Evolutionary conservation across 2,113 vertebrate genomes (phyloP), one percentile per base, ranked within the genome.

Genomic region (Panthera leo): DNA sequence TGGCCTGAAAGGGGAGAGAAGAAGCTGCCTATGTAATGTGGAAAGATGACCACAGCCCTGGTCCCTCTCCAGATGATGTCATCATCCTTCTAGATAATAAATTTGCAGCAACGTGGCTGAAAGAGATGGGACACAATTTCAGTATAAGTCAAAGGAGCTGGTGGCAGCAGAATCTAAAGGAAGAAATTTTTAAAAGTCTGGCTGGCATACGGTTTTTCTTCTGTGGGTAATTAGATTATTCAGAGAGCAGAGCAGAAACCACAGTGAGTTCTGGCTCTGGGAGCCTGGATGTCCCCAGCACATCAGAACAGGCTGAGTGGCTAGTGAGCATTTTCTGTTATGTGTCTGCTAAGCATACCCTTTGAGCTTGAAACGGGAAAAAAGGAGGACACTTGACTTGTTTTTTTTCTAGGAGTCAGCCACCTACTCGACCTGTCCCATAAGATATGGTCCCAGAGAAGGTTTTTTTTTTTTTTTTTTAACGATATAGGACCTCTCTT

Each of bases 41-140:
- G 98, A 98, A 98, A 99, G 98, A 98, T 98, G 98, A 98, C 98
- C 98, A 98, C 98, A 98, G 96, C 84, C 86, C 98, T 98, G 98
- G 98, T 98, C 94, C 95, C 97, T 98, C 98, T 98, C 98, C 98
- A 98, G 95, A 97, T 98, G 98, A 99, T 98, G 98, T 98, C 98
- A 99, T 98, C 98, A 97, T 97, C 93, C 95, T 96, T 96, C 97
- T 97, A 97, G 98, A 98, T 97, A 98, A 99, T 98, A 98, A 98
- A 98, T 98, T 98, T 98, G 97, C 98, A 98, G 97, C 73, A 97
- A 98, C 19, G 96, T 97, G 97, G 92, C 76, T 89, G 89, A 97
- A 97, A 96, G 95, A 95, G 51, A 97, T 91, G 95, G 65, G 48
- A 92, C 97, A 96, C 45, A 94, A 97, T 98, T 98, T 98, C 95